Evolutionary conservation across 2,113 vertebrate genomes (phyloP).

Genomic region (Calypte anna): DNA sequence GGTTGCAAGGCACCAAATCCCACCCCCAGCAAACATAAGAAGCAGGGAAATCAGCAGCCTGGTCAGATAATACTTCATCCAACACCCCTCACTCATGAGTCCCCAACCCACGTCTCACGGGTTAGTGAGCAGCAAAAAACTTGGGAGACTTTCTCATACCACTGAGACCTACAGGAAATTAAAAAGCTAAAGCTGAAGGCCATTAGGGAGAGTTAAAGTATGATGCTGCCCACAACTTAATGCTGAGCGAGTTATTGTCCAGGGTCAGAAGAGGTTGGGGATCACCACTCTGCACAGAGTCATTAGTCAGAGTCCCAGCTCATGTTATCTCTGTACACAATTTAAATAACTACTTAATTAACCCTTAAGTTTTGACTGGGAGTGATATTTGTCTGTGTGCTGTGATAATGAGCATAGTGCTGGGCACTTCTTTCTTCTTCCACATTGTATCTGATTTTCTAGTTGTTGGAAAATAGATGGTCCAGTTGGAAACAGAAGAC

Average conservation of each 20-base stretch:
- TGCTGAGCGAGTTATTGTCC: neutral
- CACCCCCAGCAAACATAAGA: neutral
- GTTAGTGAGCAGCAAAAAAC: neutral
- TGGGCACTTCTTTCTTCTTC: neutral
- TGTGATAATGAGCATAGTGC: neutral
- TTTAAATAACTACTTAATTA: neutral
- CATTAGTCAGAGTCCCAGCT: neutral
- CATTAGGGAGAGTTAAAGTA: neutral
- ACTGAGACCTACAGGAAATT: slow-evolving; percentile 33
- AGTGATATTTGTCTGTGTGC: rapidly evolving
- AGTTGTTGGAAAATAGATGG: neutral
- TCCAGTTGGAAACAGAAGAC: neutral
- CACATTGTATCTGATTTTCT: neutral
- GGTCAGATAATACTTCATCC: neutral
- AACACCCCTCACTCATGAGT: neutral
- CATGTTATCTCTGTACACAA: neutral
- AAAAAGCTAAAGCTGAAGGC: slow-evolving; percentile 8
- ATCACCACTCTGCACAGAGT: neutral
- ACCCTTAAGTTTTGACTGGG: neutral
- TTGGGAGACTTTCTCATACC: neutral
- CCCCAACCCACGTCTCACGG: rapidly evolving
- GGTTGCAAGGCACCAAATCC: neutral
- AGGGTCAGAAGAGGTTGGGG: neutral
- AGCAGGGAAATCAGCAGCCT: neutral
- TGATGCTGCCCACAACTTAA: neutral